Conservation (phyloP, 1,140 invertebrate genomes). For the Nephila pilipes region DNA sequence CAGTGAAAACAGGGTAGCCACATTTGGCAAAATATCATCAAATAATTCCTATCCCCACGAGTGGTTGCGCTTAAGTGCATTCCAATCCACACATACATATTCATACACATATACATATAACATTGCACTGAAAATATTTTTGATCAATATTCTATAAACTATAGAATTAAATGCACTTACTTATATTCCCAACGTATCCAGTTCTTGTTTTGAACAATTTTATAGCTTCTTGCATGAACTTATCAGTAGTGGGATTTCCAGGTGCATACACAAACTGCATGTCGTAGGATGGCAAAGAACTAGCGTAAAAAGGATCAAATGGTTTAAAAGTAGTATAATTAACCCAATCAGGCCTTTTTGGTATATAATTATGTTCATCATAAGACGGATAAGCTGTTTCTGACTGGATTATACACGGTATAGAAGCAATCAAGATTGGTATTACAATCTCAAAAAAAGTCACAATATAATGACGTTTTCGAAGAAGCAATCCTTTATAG, state of each 20-base stretch:
- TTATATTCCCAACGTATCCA: conserved; percentile 3
- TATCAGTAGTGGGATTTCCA: background rate
- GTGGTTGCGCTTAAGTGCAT: too few species aligned
- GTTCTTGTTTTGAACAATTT: background rate
- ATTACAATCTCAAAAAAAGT: conserved; percentile 80
- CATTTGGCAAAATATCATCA: too few species aligned
- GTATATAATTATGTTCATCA: too few species aligned
- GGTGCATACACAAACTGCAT: conserved; percentile 37
- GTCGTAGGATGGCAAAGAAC: background rate
- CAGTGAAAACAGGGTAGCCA: too few species aligned
- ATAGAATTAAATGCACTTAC: conserved; percentile 23
- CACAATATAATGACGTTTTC: conserved; percentile 78
- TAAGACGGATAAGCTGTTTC: too few species aligned
- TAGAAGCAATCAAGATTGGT: conserved; percentile 68
- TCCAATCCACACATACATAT: too few species aligned
- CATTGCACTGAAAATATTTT: background rate
- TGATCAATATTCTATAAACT: background rate
- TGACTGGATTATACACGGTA: conserved; percentile 52
- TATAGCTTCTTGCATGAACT: conserved; percentile 17
- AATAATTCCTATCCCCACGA: too few species aligned
- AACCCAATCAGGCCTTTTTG: background rate
- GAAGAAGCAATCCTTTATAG: conserved; percentile 76
- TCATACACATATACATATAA: too few species aligned
- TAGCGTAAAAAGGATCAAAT: conserved; percentile 23
- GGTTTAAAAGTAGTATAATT: conserved; percentile 3